phyloP scores from a whole-genome alignment of 2,113 vertebrate genomes.

The Montifringilla adamsi region DNA sequence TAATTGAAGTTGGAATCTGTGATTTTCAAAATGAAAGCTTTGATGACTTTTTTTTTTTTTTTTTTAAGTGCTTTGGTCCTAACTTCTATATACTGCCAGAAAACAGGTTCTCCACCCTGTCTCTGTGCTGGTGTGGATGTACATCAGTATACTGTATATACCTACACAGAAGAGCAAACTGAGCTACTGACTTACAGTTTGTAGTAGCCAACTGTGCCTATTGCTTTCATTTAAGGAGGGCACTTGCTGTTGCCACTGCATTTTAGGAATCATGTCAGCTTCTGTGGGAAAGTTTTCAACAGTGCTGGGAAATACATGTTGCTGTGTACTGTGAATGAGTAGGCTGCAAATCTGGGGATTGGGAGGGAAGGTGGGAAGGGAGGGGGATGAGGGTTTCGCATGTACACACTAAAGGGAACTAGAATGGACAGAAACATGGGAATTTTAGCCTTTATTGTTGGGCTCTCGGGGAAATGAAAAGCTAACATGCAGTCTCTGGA shows the following conservation, averaged over 20 bases:
- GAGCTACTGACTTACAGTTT: constrained; percentile 67
- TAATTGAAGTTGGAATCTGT: constrained; percentile 37
- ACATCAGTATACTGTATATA: constrained; percentile 6
- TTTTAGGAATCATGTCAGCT: constrained; percentile 57
- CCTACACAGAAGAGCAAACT: constrained; percentile 66
- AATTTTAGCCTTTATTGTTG: constrained; percentile 59
- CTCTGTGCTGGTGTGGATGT: constrained; percentile 45
- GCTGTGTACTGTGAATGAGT: constrained; percentile 44
- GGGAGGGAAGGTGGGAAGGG: constrained; percentile 28
- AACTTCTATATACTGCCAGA: constrained; percentile 75
- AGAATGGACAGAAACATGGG: constrained; percentile 48
- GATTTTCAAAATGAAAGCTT: constrained; percentile 70
- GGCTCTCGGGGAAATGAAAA: constrained; percentile 49
- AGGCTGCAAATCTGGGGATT: background rate
- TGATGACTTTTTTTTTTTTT: constrained; percentile 30
- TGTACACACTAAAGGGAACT: constrained; percentile 33
- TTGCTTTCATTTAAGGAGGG: constrained; percentile 68
- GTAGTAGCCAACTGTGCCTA: constrained; percentile 80
- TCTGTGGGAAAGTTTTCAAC: constrained; percentile 46
- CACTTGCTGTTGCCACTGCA: constrained; percentile 68
- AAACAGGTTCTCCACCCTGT: constrained; percentile 61
- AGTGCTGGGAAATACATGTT: constrained; percentile 14
- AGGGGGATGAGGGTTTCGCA: background rate
- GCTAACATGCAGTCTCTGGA: constrained; percentile 43
- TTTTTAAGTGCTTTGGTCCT: constrained; percentile 62